Percentiles rank a stretch among this genome's conserved stretches.
phyloP scores from a whole-genome alignment of 2,113 vertebrate species.

The Aphyosemion australe region DNA sequence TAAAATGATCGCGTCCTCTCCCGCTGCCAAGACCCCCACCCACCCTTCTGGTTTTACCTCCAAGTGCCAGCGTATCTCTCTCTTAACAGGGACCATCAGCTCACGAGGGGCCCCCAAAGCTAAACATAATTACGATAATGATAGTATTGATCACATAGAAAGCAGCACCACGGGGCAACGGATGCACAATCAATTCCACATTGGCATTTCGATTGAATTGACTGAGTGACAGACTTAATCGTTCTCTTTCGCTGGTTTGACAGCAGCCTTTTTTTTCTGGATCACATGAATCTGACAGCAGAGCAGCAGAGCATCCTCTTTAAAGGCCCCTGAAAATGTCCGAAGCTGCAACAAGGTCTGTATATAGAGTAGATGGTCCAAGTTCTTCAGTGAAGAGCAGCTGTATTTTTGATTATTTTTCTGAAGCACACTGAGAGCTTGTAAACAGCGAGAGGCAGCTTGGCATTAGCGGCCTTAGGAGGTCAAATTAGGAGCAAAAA shows the following conservation, averaged over 20 bases:
- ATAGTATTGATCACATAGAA: constrained; percentile 76
- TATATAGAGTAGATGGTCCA: constrained; percentile 34
- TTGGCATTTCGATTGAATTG: constrained; percentile 74
- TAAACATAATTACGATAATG: constrained; percentile 76
- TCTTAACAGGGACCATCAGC: constrained; percentile 70
- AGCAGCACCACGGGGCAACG: constrained; percentile 60
- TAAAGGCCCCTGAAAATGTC: not conserved
- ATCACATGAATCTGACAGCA: not conserved
- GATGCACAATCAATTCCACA: constrained; percentile 75
- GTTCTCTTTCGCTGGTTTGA: constrained; percentile 43
- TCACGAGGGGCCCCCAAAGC: constrained; percentile 56
- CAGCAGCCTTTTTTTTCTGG: constrained; percentile 20
- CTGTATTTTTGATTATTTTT: constrained; percentile 41
- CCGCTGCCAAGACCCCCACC: constrained; percentile 39
- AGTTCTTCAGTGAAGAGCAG: constrained; percentile 66
- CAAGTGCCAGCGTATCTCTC: constrained; percentile 63
- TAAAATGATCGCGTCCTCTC: constrained; percentile 51
- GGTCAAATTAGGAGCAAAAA: constrained; percentile 79
- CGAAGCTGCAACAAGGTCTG: constrained; percentile 26
- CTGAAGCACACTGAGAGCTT: constrained; percentile 54
- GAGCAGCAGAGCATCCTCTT: constrained; percentile 2
- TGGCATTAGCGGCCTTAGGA: constrained; percentile 71
- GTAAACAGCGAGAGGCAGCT: constrained; percentile 61
- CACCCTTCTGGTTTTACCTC: constrained; percentile 30
- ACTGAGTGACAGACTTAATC: constrained; percentile 74